Conservation (phyloP, 1,140 invertebrate species). For the Parasteatoda tepidariorum region DNA sequence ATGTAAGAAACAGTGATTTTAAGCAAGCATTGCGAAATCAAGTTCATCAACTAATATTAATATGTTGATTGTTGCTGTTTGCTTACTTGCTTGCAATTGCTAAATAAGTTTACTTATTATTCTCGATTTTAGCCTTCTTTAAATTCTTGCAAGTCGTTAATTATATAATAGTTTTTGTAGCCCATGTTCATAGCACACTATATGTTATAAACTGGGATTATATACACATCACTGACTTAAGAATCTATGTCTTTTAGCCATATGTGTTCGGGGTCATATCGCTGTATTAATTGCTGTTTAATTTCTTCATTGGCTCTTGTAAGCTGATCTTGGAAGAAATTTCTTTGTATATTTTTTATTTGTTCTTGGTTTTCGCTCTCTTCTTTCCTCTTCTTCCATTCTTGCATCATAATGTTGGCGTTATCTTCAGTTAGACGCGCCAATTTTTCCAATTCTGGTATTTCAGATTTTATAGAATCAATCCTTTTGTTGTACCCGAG, state of each 20-base stretch:
- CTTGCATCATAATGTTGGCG: not conserved
- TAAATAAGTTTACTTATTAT: no score
- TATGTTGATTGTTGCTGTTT: no score
- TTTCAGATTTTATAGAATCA: not conserved
- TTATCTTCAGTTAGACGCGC: not conserved
- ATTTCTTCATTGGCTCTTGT: slow-evolving; percentile 11
- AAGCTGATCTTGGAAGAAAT: slow-evolving; percentile 16
- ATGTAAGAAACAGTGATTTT: no score
- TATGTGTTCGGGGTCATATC: slow-evolving; percentile 22
- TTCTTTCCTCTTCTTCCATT: not conserved
- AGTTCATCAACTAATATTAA: no score
- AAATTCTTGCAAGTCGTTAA: no score
- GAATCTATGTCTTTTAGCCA: slow-evolving; percentile 10
- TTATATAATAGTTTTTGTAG: no score
- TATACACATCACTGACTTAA: no score
- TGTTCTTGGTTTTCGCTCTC: not conserved
- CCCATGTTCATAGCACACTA: no score
- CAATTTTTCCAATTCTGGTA: not conserved
- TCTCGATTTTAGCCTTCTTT: no score
- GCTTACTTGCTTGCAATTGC: no score
- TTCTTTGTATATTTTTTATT: not conserved
- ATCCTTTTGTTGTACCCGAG: not conserved
- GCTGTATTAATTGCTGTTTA: not conserved
- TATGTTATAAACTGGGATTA: no score
- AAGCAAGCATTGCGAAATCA: no score